Conservation (phyloP, 1,140 invertebrate genomes). For the Artemia franciscana region DNA sequence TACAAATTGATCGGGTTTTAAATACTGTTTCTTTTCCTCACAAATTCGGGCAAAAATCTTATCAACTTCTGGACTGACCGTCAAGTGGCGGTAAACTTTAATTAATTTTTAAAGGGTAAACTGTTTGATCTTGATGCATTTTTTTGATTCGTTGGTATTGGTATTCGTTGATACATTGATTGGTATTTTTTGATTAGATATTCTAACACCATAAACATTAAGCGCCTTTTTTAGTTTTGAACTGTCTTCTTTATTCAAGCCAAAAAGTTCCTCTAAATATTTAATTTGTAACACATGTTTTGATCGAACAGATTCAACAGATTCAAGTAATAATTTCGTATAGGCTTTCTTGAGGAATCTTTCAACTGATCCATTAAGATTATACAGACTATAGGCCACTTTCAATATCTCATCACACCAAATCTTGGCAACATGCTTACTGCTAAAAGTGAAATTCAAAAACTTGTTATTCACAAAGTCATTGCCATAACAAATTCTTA, state of each 20-base stretch:
- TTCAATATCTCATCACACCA: constrained; percentile 75
- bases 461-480: constrained; percentile 81
- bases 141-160: constrained; percentile 32
- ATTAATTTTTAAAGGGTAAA: constrained; percentile 86
- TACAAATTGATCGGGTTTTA: constrained; percentile 67
- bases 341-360: constrained; percentile 73
- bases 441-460: constrained; percentile 76
- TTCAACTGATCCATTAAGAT: constrained; percentile 61
- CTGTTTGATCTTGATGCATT: constrained; percentile 53
- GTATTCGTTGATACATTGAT: no score
- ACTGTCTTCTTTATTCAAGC: constrained; percentile 76
- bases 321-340: constrained; percentile 56
- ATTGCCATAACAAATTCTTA: constrained; percentile 67
- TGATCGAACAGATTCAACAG: constrained; percentile 68
- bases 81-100: constrained; percentile 73
- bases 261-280: constrained; percentile 45
- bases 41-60: constrained; percentile 64
- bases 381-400: constrained; percentile 67
- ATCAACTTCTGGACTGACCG: constrained; percentile 62
- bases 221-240: constrained; percentile 78
- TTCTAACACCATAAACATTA: constrained; percentile 37
- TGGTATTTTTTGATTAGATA: no score
- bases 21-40: constrained; percentile 40
- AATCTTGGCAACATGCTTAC: constrained; percentile 63
- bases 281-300: constrained; percentile 29